Evolutionary conservation across 2,797 vertebrate genomes (phyloP).

Genomic region (Mus caroli): DNA sequence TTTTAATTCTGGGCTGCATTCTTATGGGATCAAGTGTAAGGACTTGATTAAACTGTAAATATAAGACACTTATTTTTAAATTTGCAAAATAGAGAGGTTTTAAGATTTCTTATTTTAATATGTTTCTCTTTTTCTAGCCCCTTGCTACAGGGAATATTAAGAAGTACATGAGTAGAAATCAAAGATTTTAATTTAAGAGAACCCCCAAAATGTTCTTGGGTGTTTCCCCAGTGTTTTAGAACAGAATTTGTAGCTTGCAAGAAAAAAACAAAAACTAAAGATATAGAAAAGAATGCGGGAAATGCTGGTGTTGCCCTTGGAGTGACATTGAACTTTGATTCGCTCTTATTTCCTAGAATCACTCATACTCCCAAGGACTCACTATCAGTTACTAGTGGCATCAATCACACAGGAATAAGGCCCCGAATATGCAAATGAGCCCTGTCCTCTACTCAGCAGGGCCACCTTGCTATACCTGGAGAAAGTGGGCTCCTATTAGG

Average conservation of each 20-base stretch:
- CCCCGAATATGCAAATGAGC: too few species aligned
- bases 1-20: not conserved
- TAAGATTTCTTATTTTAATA: not conserved
- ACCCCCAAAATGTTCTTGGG: fast-evolving
- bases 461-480: fast-evolving
- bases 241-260: not conserved
- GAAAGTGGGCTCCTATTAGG: fast-evolving
- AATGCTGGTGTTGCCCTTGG: not conserved
- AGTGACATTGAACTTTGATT: not conserved
- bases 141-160: not conserved
- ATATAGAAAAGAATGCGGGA: not conserved
- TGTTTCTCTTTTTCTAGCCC: not conserved
- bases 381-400: not conserved
- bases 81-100: not conserved
- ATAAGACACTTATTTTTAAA: not conserved
- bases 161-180: not conserved
- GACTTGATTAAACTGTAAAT: not conserved
- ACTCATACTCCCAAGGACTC: not conserved
- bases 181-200: not conserved
- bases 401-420: fast-evolving
- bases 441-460: too few species aligned
- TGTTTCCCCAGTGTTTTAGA: not conserved
- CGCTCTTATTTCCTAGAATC: not conserved
- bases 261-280: not conserved
- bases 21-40: not conserved